These are phyloP conservation scores for Rana temporaria DNA, from an alignment of 2,113 vertebrate genomes.

Conservation along the genomic window DNA sequence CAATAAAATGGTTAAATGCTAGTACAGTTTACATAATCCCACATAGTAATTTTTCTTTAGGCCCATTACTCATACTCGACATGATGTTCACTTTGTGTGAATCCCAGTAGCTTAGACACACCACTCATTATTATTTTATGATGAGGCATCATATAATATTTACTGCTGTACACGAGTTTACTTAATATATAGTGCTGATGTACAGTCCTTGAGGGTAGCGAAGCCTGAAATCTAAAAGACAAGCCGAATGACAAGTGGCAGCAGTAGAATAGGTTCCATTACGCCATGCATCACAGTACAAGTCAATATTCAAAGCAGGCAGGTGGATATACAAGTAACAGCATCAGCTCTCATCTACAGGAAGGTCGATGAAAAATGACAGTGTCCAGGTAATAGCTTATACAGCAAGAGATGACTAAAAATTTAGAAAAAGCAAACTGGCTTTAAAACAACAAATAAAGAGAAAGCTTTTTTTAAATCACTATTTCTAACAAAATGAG, in stretches of 20 bases:
- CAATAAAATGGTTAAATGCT: not conserved
- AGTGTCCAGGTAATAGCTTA: constrained; percentile 15
- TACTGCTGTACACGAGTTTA: constrained; percentile 15
- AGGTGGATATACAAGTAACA: constrained; percentile 48
- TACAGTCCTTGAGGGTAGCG: constrained; percentile 18
- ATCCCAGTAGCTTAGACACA: not conserved
- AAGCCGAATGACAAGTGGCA: constrained; percentile 38
- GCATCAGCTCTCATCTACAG: constrained; percentile 27
- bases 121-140: constrained; percentile 45
- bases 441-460: not conserved
- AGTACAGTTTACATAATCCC: too few relatives aligned
- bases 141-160: constrained; percentile 48
- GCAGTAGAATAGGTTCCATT: constrained; percentile 19
- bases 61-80: not conserved
- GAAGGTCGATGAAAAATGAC: constrained; percentile 31
- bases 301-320: constrained; percentile 44
- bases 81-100: constrained; percentile 13
- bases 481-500: too few relatives aligned
- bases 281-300: constrained; percentile 31
- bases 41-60: too few relatives aligned
- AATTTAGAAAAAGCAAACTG: not conserved
- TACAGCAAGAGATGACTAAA: constrained; percentile 4
- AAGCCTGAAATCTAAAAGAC: constrained; percentile 47
- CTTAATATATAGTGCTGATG: constrained; percentile 43
- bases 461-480: too few relatives aligned